These are phyloP conservation scores for Drosophila affinis DNA, from an alignment of 2,888 invertebrate species.

Conservation along the genomic window DNA sequence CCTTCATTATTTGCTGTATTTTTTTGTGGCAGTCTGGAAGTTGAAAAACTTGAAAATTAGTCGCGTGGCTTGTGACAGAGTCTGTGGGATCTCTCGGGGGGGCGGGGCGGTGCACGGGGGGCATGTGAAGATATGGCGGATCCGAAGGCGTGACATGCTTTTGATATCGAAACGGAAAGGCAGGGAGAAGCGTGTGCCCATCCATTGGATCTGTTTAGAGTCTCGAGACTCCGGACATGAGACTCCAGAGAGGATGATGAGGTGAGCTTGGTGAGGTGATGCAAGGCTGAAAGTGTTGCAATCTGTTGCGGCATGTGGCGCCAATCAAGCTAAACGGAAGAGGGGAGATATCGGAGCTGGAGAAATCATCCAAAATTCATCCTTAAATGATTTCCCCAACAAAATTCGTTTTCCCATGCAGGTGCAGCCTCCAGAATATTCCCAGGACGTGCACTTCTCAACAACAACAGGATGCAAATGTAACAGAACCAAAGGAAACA, in stretches of 20 bases:
- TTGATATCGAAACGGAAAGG: constrained; percentile 13
- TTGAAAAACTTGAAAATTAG: constrained; percentile 47
- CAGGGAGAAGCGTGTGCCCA: constrained; percentile 25
- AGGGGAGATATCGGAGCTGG: background rate
- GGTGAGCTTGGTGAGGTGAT: constrained; percentile 20
- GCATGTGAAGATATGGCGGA: background rate
- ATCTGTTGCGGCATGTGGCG: constrained; percentile 26
- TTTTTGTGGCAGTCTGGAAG: constrained; percentile 12
- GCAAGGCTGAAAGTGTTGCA: constrained; percentile 21
- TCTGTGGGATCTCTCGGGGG: background rate
- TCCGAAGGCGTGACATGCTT: constrained; percentile 29
- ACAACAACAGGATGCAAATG: constrained; percentile 48
- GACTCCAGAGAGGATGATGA: background rate
- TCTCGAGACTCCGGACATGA: constrained; percentile 1
- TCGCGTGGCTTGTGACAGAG: constrained; percentile 37
- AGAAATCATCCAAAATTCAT: too few species aligned
- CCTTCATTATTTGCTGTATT: constrained; percentile 11
- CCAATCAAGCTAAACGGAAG: background rate
- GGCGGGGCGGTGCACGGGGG: background rate
- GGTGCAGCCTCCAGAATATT: constrained; percentile 7
- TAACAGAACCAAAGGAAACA: constrained; percentile 22
- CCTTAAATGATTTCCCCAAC: background rate
- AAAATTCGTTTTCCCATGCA: constrained; percentile 4
- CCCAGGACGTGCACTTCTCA: constrained; percentile 10
- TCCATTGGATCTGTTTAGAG: constrained; percentile 34